These are phyloP conservation scores for Mesocricetus auratus DNA, from an alignment of 2,113 vertebrate species.

Conservation along the genomic window DNA sequence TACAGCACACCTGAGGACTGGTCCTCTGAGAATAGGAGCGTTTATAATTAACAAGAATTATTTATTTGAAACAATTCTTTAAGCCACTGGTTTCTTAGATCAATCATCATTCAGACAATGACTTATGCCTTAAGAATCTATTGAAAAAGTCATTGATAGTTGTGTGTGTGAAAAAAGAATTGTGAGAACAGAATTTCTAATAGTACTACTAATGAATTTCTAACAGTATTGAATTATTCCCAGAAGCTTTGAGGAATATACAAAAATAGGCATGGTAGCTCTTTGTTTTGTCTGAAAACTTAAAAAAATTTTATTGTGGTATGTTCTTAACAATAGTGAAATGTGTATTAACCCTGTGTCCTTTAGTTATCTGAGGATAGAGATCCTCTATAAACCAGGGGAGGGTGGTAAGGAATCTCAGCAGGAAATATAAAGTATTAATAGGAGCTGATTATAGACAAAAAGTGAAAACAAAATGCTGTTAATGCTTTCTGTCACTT, in stretches of 20 bases:
- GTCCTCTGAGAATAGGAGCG: neutral
- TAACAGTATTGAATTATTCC: neutral
- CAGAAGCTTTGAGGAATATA: neutral
- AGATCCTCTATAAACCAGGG: neutral
- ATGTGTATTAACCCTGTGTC: neutral
- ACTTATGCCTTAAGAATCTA: neutral
- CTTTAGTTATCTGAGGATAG: neutral
- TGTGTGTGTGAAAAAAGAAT: neutral
- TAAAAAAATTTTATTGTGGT: neutral
- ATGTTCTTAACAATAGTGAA: neutral
- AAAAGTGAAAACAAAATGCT: slow-evolving; percentile 31
- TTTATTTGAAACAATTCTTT: neutral
- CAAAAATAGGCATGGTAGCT: neutral
- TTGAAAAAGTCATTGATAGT: neutral
- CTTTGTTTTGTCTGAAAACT: slow-evolving; percentile 26
- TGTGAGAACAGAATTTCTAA: neutral
- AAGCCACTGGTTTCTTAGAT: neutral
- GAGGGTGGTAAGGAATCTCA: neutral
- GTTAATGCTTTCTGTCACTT: slow-evolving; percentile 49
- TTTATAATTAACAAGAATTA: neutral
- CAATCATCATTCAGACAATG: neutral
- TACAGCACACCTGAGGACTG: neutral
- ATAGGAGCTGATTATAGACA: neutral
- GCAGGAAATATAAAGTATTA: neutral
- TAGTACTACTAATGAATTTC: slow-evolving; percentile 8